phyloP scores from a whole-genome alignment of 2,888 invertebrate genomes.

The Drosophila falleni region DNA sequence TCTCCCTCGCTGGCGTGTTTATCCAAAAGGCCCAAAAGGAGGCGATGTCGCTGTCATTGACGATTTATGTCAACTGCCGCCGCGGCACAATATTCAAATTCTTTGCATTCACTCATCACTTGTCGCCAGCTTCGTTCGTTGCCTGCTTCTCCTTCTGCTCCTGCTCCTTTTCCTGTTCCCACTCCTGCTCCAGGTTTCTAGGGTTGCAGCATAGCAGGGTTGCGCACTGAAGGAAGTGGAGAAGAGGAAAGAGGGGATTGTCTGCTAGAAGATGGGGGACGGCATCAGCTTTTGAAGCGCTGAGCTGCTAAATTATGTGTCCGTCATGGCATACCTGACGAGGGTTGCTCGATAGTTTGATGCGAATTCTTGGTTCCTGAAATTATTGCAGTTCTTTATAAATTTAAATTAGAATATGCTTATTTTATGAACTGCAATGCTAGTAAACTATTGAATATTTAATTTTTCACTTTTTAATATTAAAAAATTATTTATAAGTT shows the following conservation, averaged over 20 bases:
- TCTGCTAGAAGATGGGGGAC: constrained; percentile 26
- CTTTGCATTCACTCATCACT: constrained; percentile 83
- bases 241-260: too few species aligned
- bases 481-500: too few species aligned
- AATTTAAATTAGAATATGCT: too few species aligned
- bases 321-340: constrained; percentile 59
- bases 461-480: too few species aligned
- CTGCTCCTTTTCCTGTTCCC: constrained; percentile 24
- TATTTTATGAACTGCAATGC: too few species aligned
- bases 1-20: constrained; percentile 64
- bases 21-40: constrained; percentile 78
- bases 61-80: constrained; percentile 84
- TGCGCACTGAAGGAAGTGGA: too few species aligned
- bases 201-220: background rate
- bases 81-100: constrained; percentile 83
- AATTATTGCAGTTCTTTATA: background rate
- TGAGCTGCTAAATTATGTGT: constrained; percentile 67
- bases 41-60: constrained; percentile 83
- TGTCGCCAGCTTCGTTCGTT: constrained; percentile 64
- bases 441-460: too few species aligned
- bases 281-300: constrained; percentile 54
- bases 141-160: constrained; percentile 21
- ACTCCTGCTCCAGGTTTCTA: background rate
- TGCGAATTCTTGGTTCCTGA: background rate
- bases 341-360: constrained; percentile 35